phyloP scores from a whole-genome alignment of 2,888 invertebrate genomes.

The Melanostoma scalare region DNA sequence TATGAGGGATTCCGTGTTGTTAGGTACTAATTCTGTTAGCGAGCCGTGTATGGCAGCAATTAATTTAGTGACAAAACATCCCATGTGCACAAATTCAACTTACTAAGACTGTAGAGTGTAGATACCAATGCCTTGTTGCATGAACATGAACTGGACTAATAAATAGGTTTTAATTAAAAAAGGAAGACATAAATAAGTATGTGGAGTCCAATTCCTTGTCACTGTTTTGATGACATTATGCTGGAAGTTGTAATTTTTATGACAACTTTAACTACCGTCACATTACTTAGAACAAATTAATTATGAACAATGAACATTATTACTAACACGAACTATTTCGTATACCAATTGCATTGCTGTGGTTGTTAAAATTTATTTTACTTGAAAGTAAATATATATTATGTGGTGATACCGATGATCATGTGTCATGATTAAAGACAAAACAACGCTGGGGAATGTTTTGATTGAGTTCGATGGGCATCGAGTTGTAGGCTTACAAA shows the following conservation, averaged over 20 bases:
- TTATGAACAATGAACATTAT: no score
- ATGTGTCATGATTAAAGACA: no score
- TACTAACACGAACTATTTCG: no score
- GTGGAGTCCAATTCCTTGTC: not conserved
- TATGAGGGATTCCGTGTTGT: not conserved
- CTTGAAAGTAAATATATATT: no score
- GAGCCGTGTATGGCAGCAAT: slow-evolving; percentile 25
- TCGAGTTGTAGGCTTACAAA: no score
- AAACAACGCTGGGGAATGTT: no score
- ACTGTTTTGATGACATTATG: slow-evolving; percentile 12
- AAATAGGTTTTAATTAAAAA: slow-evolving; percentile 17
- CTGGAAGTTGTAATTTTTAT: not conserved
- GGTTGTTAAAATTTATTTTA: no score
- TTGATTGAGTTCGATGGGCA: no score
- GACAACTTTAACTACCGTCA: not conserved
- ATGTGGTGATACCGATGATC: no score
- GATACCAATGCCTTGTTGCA: slow-evolving; percentile 7
- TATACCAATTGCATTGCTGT: no score
- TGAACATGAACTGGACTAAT: slow-evolving; percentile 12
- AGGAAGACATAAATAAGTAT: not conserved
- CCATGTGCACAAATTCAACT: not conserved
- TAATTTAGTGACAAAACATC: slow-evolving; percentile 23
- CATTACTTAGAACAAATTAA: not conserved
- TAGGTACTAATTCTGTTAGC: slow-evolving; percentile 17
- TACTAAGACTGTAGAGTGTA: no score